Percentiles rank a stretch among this genome's conserved stretches.
phyloP scores from a whole-genome alignment of 2,113 vertebrate species.

The Cnemophilus loriae region DNA sequence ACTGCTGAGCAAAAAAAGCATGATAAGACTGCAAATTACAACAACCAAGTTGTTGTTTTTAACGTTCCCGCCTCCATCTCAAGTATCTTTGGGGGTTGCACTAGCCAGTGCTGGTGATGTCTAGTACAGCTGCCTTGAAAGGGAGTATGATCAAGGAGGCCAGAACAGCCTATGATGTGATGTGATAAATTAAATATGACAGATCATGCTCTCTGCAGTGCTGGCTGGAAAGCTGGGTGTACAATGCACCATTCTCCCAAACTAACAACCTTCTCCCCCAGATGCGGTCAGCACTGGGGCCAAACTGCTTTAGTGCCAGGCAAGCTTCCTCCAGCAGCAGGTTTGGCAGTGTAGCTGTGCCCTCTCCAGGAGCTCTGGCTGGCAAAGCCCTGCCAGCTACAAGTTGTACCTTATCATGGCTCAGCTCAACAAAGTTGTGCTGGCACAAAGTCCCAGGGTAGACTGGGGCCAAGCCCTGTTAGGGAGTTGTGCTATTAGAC shows the following conservation, averaged over 20 bases:
- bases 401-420: neutral
- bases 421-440: neutral
- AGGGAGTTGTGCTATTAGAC: neutral
- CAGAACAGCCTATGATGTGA: neutral
- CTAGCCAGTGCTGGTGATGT: neutral
- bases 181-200: neutral
- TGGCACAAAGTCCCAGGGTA: neutral
- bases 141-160: neutral
- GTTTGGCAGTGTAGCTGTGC: neutral
- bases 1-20: neutral
- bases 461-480: neutral
- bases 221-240: neutral
- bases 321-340: neutral
- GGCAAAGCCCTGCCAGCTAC: neutral
- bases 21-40: conserved; percentile 30
- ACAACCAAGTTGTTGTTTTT: neutral
- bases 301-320: neutral
- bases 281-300: accelerated
- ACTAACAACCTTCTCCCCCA: neutral
- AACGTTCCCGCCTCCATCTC: neutral
- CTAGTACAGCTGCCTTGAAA: neutral
- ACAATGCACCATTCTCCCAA: neutral
- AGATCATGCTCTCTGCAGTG: neutral
- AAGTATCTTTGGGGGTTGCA: neutral
- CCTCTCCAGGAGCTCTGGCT: neutral